Base-by-base conservation (phyloP, 2,113 vertebrate genomes). In the Junco hyemalis region DNA sequence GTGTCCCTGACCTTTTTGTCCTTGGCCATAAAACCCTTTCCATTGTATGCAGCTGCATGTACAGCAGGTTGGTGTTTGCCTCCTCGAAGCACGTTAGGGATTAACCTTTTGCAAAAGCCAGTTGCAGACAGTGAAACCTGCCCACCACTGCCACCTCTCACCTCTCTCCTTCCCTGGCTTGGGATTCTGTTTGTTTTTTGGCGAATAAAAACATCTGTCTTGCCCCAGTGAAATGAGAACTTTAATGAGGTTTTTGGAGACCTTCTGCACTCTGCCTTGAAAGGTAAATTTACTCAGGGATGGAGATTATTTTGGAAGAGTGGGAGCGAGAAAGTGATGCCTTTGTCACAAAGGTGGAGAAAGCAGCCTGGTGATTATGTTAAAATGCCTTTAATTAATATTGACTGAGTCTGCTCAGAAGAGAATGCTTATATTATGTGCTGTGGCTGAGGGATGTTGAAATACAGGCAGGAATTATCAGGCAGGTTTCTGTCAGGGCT, bases 381-480 rank as follows among this genome's bases (percentile, higher is more conserved):
- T 96, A 78, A 78, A 79, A 45, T 93, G 2, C 76, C 50, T 74
- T 91, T 93, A 95, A 85, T 96, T 96, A 63, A 60, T 79, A 47
- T 48, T 93, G 93, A 88, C 92, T 86, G 70, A 71, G 89, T 68
- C 81, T 74, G 56, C 35, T 65, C 45, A 60, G 83, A 94, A 91
- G 66, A 91, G 85, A 85, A 53, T 40, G 61, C 80, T 65, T 95
- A 12, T 85, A 69, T 95, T 96, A 38, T 81, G 31, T 93, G 47
- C 90, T 76, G 91, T 72, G 74, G 79, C 42, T 42, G 66, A 50
- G n/a, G 74, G 72, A 63, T 92, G 88, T 76, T 97, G 97, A 97
- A 96, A 96, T 91, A 88, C 77, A 79, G 81, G 50, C 74, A 87
- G 56, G n/a, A 93, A 82, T 92, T 92, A 96, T 48, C 83, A 96